Base-by-base conservation (phyloP, 1,140 invertebrate genomes). In the Drosophila paulistorum region DNA sequence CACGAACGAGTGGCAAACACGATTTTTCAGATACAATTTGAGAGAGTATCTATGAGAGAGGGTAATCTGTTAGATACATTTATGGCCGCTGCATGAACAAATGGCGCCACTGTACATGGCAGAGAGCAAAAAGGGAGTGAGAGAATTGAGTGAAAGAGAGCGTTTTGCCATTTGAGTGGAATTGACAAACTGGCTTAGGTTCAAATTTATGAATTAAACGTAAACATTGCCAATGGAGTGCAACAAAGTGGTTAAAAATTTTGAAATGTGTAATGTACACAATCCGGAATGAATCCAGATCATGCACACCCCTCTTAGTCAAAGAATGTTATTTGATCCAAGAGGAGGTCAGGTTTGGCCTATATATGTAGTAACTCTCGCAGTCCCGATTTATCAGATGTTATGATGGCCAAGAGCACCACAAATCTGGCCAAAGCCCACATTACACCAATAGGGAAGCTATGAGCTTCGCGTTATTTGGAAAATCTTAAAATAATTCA, bases 41-140 rank as follows among this genome's bases (percentile, higher is more conserved):
- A 55, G 70, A 68, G 72, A 48, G 20, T 51, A 7, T 6, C 48
- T 41, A 23, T n/a, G 58, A 37, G 20, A 17, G 37, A 26, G 23
- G 66, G 37, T 66, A 30, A 30, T 30, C 5, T 68, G 4, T 17
- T 74, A 84, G 84, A 89, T 55, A 39, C 17, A 37, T 68, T 78
- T 48, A 6, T 23, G 9, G 68, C 74, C 84, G 77, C 67, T 69
- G 20, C 45, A 10, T 7, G 65, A 7, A 13, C 3, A 35, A 65
- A 37, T 74, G 80, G 84, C 77, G 84, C 84, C 57, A 74, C 20
- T 75, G 72, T 82, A 17, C 42, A 0, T 23, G 59, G 17, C n/a
- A 37, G 23, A 51, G 71, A 41, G 10, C n/a, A n/a, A n/a, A n/a
- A n/a, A n/a, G n/a, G 54, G 14, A 11, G 30, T 30, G 65, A 10